Base-by-base conservation (phyloP, 2,797 vertebrate genomes). In the Iguana delicatissima region DNA sequence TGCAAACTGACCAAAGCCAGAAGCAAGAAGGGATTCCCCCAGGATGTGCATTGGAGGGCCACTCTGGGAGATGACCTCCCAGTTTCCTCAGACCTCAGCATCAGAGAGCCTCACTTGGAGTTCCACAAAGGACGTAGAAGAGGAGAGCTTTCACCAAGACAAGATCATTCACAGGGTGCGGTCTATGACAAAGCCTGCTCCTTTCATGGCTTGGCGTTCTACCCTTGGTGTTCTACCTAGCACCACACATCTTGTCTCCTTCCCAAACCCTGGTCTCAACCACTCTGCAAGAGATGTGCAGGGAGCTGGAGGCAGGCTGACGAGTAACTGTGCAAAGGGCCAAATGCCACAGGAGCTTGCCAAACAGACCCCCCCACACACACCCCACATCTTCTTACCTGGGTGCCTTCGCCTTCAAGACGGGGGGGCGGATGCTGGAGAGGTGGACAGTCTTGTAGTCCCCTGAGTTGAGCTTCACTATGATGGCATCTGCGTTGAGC, bases 401-500 rank as follows among this genome's bases (percentile, higher is more conserved):
- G 98, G 0, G 94, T 81, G 14, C 95, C 96, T 97, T 99, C 99
- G 92, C 98, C 98, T 84, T 99, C 99, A 81, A 98, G 98, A 94
- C 98, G 98, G 0, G 99, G 99, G 26, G 99, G 99, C 99, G 97
- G 92, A 99, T 99, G 95, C 99, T 99, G 92, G 99, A 99, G 89
- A 99, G 97, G 95, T 99, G 99, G 93, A 99, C 98, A 90, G 99
- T 99, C 96, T 99, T 99, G 96, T 97, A 98, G 94, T 99, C 99
- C 26, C 99, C 99, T 0, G 99, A 99, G 97, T 98, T 99, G 83
- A 99, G 96, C 95, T 99, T 99, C 94, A 99, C 98, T 89, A 99
- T 98, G 89, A 99, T 98, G 95, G 99, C 99, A 0, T 99, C 99
- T 0, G 99, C 99, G 6, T 99, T 99, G 73, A 99, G 96, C 92